phyloP scores from a whole-genome alignment of 2,797 vertebrate species.

The Falco rusticolus region DNA sequence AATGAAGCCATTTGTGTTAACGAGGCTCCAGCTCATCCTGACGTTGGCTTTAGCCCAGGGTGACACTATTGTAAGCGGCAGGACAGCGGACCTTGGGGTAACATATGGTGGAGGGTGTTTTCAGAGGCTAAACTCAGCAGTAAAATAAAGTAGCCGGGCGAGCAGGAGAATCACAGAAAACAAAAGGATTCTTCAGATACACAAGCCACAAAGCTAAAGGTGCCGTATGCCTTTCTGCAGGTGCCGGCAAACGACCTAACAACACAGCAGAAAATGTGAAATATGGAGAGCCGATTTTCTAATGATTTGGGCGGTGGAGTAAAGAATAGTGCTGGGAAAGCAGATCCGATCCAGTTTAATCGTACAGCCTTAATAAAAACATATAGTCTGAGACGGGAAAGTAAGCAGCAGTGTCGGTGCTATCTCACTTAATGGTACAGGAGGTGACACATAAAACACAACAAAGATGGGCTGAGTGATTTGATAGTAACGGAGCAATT shows the following conservation, averaged over 20 bases:
- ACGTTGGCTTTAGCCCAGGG: constrained; percentile 29
- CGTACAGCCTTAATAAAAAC: constrained; percentile 39
- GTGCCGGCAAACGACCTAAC: neutral
- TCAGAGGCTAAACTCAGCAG: constrained; percentile 37
- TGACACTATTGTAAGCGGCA: constrained; percentile 52
- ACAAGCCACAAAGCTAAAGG: neutral
- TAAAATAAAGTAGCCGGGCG: constrained; percentile 66
- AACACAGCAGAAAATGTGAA: constrained; percentile 7
- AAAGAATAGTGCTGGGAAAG: constrained; percentile 33
- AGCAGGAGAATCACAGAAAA: constrained; percentile 65
- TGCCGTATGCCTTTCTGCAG: neutral
- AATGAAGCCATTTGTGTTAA: constrained; percentile 51
- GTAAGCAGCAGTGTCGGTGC: neutral
- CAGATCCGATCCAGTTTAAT: neutral
- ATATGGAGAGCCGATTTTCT: neutral
- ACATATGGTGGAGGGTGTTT: constrained; percentile 76
- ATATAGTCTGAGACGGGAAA: neutral
- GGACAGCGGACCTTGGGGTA: constrained; percentile 21
- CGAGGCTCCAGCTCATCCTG: constrained; percentile 1
- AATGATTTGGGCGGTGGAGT: neutral
- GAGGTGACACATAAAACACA: constrained; percentile 23
- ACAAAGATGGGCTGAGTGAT: constrained; percentile 53
- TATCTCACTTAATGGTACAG: neutral
- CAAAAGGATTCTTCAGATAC: constrained; percentile 70
- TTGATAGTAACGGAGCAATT: constrained; percentile 70